Conservation (phyloP, 2,888 invertebrate genomes). For the Ochropacha duplaris region DNA sequence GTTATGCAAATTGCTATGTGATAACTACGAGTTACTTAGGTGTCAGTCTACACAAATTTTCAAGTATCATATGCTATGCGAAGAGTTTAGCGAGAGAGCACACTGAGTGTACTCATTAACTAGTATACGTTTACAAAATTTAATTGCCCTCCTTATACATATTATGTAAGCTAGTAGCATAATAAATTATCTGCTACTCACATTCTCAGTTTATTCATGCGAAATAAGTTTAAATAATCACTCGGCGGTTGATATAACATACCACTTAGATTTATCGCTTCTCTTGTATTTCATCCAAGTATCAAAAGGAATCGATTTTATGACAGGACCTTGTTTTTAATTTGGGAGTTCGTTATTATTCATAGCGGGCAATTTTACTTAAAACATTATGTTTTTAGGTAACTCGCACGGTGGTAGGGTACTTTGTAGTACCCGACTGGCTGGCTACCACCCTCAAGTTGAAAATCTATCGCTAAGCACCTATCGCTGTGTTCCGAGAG, state of each 20-base stretch:
- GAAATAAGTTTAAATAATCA: neutral
- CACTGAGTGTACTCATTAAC: neutral
- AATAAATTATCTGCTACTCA: neutral
- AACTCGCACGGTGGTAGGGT: too few species aligned
- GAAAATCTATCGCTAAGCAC: too few species aligned
- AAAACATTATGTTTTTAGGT: neutral
- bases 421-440: too few species aligned
- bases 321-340: neutral
- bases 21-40: conserved; percentile 33
- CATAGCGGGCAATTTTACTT: neutral
- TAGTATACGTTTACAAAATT: neutral
- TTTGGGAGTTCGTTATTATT: neutral
- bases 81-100: conserved; percentile 1
- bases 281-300: neutral
- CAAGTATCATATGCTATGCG: conserved; percentile 15
- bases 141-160: neutral
- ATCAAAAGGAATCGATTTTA: neutral
- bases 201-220: neutral
- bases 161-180: neutral
- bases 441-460: too few species aligned
- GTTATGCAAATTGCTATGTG: conserved; percentile 46
- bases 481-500: too few species aligned
- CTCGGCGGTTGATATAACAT: neutral
- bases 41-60: conserved; percentile 28
- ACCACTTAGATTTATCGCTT: neutral